Evolutionary conservation across 1,140 invertebrate species (phyloP).

Genomic region (Macrobrachium nipponense): DNA sequence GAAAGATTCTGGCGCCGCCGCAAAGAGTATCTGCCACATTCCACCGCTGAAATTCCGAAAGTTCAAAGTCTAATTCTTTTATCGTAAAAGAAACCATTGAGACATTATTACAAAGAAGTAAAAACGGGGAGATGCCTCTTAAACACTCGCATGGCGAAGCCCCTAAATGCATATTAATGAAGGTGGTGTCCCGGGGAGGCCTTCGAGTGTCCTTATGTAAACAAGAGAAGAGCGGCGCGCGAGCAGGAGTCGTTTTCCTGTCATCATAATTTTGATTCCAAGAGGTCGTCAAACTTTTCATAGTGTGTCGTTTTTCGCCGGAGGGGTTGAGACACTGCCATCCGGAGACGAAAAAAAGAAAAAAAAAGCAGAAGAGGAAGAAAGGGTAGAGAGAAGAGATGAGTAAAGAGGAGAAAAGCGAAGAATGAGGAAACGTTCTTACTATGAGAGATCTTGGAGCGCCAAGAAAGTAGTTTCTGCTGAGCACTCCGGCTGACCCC

Average conservation of each 20-base stretch:
- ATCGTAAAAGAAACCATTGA: neutral
- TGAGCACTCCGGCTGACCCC: neutral
- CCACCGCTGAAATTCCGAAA: too few species aligned
- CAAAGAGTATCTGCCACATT: too few species aligned
- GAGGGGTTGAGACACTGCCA: neutral
- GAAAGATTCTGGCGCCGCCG: too few species aligned
- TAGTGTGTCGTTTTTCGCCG: constrained; percentile 18
- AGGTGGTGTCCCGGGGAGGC: neutral
- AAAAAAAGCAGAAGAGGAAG: neutral
- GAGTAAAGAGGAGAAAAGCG: neutral
- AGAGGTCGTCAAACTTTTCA: constrained; percentile 49
- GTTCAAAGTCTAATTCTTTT: too few species aligned
- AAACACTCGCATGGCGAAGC: neutral
- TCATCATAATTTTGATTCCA: constrained; percentile 41
- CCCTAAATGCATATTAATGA: constrained; percentile 52
- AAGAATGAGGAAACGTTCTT: neutral
- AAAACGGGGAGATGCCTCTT: neutral
- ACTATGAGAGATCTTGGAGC: neutral
- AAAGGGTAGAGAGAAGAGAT: neutral
- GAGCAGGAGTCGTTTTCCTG: constrained; percentile 45
- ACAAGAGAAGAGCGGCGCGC: constrained; percentile 25
- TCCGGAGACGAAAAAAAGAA: neutral
- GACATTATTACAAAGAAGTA: neutral
- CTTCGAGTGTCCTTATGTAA: constrained; percentile 35
- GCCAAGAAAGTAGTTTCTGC: neutral